Base-by-base conservation (phyloP, 2,888 invertebrate genomes). In the Melanostoma scalare region DNA sequence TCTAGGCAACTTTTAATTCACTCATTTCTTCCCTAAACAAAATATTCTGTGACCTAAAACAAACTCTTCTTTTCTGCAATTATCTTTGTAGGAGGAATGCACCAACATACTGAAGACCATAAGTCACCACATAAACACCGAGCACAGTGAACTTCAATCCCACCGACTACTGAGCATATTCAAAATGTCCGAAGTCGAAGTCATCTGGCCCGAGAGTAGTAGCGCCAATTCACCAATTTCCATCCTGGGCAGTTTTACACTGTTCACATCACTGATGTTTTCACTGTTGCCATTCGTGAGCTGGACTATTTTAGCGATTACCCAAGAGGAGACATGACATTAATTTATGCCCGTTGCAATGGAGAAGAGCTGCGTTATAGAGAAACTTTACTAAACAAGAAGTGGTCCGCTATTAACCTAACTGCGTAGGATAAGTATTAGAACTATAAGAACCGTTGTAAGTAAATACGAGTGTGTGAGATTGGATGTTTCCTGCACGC, bases 151-250 rank as follows among this genome's bases (percentile, higher is more conserved):
- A 89, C 95, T 97, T 86, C 95, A 96, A 89, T 96, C 96, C 61
- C 96, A 97, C 91, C 94, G 96, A 80, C 93, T 97, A 44, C 93
- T 97, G 76, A 97, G 97, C 87, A 96, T 97, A 91, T 96, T 97
- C 92, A 97, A 97, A 92, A 96, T 97, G 93, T 97, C 97, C 68
- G 97, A 97, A 92, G 96, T 97, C 68, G 96, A 97, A 91, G 95
- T 96, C 65, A 94, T 96, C 86, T 94, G 96, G 91, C 95, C 96
- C 60, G 91, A 91, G 86, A 90, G 87, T 73, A 90, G 89, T 86
- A 89, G 89, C 80, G 89, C 87, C 58, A 87, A 87, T 58, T 87
- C 85, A 40, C 77, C 85, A 52, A 56, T 35, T 5, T 60, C 86
- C 67, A 71, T 85, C 40, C 65, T 79, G 8, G 38, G 74, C 53